These are phyloP conservation scores for Meloidogyne exigua DNA, from an alignment of 1,140 invertebrate species.

Conservation along the genomic window DNA sequence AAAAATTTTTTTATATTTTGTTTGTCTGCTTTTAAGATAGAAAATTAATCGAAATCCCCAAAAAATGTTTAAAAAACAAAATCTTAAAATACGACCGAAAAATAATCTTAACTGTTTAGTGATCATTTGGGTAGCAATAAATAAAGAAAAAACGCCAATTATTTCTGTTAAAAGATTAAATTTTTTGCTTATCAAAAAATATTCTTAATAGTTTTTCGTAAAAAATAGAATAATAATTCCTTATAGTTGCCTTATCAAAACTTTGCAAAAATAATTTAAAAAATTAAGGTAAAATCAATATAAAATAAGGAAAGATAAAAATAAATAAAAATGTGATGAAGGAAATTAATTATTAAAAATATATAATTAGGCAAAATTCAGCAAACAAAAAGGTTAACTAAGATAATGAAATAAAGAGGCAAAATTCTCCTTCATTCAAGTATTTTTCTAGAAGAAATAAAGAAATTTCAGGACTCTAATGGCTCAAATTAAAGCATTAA, in stretches of 20 bases:
- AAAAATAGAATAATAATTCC: background rate
- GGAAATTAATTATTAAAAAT: background rate
- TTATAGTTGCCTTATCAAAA: slow-evolving; percentile 2
- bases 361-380: background rate
- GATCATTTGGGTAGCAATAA: too few species aligned
- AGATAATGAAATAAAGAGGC: too few species aligned
- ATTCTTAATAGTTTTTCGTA: background rate
- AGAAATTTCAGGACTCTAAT: too few species aligned
- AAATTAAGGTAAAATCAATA: slow-evolving; percentile 3
- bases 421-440: too few species aligned
- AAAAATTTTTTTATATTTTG: background rate
- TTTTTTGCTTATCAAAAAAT: background rate
- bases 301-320: background rate
- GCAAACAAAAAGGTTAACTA: background rate
- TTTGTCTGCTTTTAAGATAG: background rate
- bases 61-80: background rate
- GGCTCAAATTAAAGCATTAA: too few species aligned
- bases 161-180: background rate
- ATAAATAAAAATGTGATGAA: background rate
- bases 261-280: background rate
- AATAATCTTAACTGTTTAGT: too few species aligned
- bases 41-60: background rate
- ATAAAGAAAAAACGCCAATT: background rate
- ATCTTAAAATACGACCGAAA: background rate
- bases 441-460: too few species aligned